Evolutionary conservation across 2,797 vertebrate genomes (phyloP).

Genomic region (Phoebastria nigripes): DNA sequence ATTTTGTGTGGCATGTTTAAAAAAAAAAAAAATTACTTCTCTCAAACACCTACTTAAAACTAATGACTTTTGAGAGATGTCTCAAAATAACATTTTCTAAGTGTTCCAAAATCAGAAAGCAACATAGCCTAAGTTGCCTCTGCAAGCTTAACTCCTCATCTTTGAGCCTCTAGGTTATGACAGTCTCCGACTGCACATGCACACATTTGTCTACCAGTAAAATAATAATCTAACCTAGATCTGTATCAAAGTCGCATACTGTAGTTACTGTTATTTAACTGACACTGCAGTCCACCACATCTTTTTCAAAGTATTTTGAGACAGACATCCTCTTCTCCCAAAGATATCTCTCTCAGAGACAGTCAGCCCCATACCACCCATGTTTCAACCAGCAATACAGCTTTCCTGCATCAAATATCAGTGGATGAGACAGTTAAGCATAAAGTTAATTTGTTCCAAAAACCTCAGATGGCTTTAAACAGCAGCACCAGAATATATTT

Average conservation of each 20-base stretch:
- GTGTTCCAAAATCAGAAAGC: not conserved
- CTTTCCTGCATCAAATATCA: not conserved
- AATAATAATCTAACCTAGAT: not conserved
- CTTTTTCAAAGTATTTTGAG: not conserved
- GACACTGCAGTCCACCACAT: not conserved
- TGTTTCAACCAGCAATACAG: not conserved
- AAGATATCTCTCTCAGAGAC: not conserved
- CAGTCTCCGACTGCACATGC: not conserved
- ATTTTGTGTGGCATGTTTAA: not conserved
- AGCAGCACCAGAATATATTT: not conserved
- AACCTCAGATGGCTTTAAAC: not conserved
- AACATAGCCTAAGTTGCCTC: not conserved
- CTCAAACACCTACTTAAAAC: not conserved
- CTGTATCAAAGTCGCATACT: not conserved
- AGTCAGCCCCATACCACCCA: not conserved
- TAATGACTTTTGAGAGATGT: not conserved
- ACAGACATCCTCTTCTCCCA: not conserved
- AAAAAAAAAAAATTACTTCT: not conserved
- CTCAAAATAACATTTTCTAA: not conserved
- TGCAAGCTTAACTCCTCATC: not conserved
- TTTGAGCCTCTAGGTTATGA: not conserved
- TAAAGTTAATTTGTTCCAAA: not conserved
- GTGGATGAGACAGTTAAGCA: not conserved
- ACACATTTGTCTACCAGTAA: not conserved
- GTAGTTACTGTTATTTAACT: not conserved